phyloP scores from a whole-genome alignment of 1,140 invertebrate genomes.

The Eriosoma lanigerum region DNA sequence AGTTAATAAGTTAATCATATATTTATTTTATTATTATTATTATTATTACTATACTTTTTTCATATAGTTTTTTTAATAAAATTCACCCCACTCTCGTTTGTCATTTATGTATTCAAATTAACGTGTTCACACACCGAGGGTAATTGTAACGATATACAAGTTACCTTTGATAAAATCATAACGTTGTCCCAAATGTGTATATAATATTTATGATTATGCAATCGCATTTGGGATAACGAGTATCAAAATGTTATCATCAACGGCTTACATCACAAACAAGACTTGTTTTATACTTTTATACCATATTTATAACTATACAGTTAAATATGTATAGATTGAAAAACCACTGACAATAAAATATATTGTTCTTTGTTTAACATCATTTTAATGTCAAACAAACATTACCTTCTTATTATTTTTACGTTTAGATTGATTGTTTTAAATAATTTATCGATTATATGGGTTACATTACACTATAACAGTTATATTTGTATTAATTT shows the following conservation, averaged over 20 bases:
- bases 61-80: not conserved
- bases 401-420: no score
- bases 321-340: not conserved
- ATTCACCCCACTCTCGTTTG: not conserved
- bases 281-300: conserved; percentile 5
- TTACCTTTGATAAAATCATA: conserved; percentile 44
- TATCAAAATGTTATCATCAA: not conserved
- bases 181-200: not conserved
- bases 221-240: conserved; percentile 21
- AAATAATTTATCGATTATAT: no score
- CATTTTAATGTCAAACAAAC: no score
- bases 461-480: no score
- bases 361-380: no score
- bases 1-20: not conserved
- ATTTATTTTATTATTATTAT: not conserved
- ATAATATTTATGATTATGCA: conserved; percentile 30
- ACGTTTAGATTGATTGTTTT: no score
- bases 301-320: not conserved
- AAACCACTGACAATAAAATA: no score
- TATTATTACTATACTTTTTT: not conserved
- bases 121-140: conserved; percentile 23
- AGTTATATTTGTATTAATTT: no score
- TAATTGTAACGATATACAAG: conserved; percentile 23
- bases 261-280: conserved; percentile 36
- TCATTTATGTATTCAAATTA: conserved; percentile 49